Conservation (phyloP, 2,888 invertebrate species). For the Anagyrus pseudococci region DNA sequence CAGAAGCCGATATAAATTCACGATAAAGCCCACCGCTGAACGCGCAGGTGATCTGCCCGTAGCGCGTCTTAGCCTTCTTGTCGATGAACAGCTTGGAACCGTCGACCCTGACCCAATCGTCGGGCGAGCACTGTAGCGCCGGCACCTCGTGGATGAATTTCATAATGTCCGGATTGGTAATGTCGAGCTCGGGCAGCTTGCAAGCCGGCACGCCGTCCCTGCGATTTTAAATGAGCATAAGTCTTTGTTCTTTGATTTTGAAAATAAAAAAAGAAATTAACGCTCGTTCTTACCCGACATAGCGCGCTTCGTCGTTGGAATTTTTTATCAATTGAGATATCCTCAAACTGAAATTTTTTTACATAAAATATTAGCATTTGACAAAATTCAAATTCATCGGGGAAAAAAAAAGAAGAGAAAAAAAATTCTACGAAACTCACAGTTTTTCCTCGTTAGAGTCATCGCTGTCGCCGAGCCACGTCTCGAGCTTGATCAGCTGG, state of each 20-base stretch:
- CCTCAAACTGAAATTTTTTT: conserved; percentile 51
- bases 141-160: conserved; percentile 72
- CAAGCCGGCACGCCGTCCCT: conserved; percentile 64
- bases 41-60: conserved; percentile 59
- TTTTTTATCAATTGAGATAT: conserved; percentile 54
- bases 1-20: not conserved
- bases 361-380: not conserved
- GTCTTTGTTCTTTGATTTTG: too few species aligned
- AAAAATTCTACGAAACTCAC: conserved; percentile 43
- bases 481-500: conserved; percentile 48
- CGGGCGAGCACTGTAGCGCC: conserved; percentile 70
- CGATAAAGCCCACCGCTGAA: conserved; percentile 49
- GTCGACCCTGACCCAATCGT: conserved; percentile 78
- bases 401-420: not conserved
- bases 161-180: conserved; percentile 76
- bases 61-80: conserved; percentile 59
- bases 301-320: conserved; percentile 44
- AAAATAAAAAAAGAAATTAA: too few species aligned
- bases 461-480: conserved; percentile 44
- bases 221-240: conserved; percentile 7
- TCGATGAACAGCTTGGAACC: conserved; percentile 65
- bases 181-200: conserved; percentile 70
- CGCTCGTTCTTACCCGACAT: conserved; percentile 46
- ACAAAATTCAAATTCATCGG: not conserved
- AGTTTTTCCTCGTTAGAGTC: conserved; percentile 50